Base-by-base conservation (phyloP, 2,888 invertebrate species). In the Allygus modestus region DNA sequence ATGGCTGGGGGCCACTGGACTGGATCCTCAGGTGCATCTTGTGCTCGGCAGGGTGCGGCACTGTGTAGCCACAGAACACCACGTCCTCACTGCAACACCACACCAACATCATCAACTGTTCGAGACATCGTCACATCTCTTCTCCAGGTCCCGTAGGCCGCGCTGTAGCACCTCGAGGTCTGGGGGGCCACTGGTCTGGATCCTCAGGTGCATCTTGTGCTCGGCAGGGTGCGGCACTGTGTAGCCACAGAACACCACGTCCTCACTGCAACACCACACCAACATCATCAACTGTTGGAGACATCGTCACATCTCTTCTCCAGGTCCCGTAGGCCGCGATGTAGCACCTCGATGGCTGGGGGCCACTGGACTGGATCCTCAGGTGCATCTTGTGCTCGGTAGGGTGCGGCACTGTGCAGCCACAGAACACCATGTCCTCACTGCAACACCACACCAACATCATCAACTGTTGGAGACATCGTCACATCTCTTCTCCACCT, bases 191-290 rank as follows among this genome's bases (percentile, higher is more conserved):
- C 90, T 90, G 23, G 97, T 94, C 91, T 99, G 98, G 89, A 99
- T 97, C 84, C 98, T 93, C 86, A 99, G 95, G 89, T 98, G 96
- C 92, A 99, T 96, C 90, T 97, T 97, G 31, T 94, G 93, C 91
- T 99, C 98, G 0, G 97, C 95, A 15, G 99, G 98, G 92, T 99
- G 98, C 0, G 98, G 98, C 20, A 98, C 95, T 1, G 97, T 97
- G 90, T 99, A 99, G 2, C 97, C 98, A 91, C 37, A 37, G 11
- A 37, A 37, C 37, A 7, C 37, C 7, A 37, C 37, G 37, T 37
- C 37, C 11, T 37, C 37, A 37, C 37, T 37, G 37, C 37, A 37
- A 37, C 37, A 37, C 11, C 37, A 37, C 11, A 7, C 11, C 37
- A 37, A 37, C 37, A 37, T 37, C 37, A 37, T 7, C 37, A n/a